Base-by-base conservation (phyloP, 2,888 invertebrate genomes). In the Chelonus formosanus region DNA sequence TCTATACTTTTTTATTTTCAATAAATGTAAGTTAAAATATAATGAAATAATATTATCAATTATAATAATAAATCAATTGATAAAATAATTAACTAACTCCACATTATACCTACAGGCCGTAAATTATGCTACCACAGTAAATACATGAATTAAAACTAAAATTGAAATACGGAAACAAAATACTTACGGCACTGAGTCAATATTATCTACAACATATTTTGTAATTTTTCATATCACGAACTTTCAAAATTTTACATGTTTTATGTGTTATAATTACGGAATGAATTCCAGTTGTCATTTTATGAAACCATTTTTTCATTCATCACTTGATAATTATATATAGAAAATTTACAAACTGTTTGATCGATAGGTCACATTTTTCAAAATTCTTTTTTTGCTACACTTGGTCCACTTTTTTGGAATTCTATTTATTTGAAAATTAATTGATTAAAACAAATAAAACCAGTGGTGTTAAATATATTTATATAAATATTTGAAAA, bases 1-100 rank as follows among this genome's bases (percentile, higher is more conserved):
- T 79, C 76, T 77, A 75, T 78, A 78, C 74, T 70, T 74, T 76
- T 83, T 83, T 83, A 83, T 83, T 83, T 81, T 53, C 44, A 80
- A 54, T 53, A 8, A 8, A 81, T 80, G 76, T 79, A 81, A 80
- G 75, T 80, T 78, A 79, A 81, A 81, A 81, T 79, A 80, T 78
- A 79, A 78, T 79, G 75, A 81, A 82, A 80, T 80, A 78, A 81
- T 78, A 75, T 71, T 70, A 71, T 62, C 68, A 70, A 67, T 63
- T 54, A 63, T 67, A 62, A 65, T 69, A 69, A 50, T 66, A 62
- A 62, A 8, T 45, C 35, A 73, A 73, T 70, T 71, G 70, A 71
- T 70, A 70, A 67, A 69, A 70, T 73, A 73, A 72, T 72, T 74
- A 72, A 72, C 71, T 70, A 70, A 63, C 72, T 73, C 70, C 73